A percentile compares a stretch with the other conserved stretches of the same genome.
Conservation (phyloP, 2,888 invertebrate species). For the Drosophila longiperda region DNA sequence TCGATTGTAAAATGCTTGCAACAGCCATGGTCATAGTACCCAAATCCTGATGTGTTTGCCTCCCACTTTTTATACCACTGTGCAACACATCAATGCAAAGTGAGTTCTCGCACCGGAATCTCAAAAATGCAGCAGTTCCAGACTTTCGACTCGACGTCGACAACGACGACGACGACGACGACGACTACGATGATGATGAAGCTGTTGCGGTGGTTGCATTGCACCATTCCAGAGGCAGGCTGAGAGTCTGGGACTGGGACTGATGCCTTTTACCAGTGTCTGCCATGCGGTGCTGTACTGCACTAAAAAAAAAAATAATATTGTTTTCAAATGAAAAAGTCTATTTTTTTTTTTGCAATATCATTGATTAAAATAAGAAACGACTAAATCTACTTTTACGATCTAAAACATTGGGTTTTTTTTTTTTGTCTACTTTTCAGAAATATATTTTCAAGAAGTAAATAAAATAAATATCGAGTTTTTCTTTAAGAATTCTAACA, state of each 20-base stretch:
- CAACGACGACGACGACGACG: neutral
- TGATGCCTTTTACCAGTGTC: conserved; percentile 23
- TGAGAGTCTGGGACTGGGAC: conserved; percentile 15
- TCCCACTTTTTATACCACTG: neutral
- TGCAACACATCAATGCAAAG: conserved; percentile 58
- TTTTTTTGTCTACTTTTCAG: neutral
- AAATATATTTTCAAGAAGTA: neutral
- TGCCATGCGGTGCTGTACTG: conserved; percentile 30
- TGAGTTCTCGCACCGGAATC: conserved; percentile 69
- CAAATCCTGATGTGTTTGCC: conserved; percentile 7
- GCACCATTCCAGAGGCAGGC: conserved; percentile 25
- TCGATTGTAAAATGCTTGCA: conserved; percentile 65
- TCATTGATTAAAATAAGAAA: neutral
- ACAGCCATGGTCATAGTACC: conserved; percentile 17
- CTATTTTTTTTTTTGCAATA: neutral
- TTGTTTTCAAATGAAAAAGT: neutral
- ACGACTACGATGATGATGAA: conserved; percentile 61
- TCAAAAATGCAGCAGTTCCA: conserved; percentile 73
- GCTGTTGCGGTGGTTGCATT: conserved; percentile 69
- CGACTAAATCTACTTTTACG: neutral
- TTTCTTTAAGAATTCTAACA: neutral
- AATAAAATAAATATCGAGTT: too few species aligned
- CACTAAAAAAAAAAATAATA: neutral
- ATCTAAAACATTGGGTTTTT: neutral
- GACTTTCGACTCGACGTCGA: conserved; percentile 50